Evolutionary conservation across 2,113 vertebrate species (phyloP), one percentile per base, ranked within the genome.

Genomic region (Archilochus colubris): DNA sequence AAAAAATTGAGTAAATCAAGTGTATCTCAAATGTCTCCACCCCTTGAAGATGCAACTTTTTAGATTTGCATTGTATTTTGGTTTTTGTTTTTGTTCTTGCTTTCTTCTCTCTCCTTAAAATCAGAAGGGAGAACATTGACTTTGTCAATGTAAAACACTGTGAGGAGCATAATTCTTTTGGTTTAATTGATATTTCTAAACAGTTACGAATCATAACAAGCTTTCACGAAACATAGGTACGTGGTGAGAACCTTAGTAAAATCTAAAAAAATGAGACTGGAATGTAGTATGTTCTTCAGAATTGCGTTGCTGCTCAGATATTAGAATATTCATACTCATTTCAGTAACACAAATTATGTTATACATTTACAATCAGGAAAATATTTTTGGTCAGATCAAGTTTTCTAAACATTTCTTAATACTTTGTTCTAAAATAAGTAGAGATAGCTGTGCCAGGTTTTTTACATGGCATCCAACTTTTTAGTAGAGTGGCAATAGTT

Each of bases 1-100:
- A 97, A 91, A 91, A 97, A 97, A 96, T 96, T 63, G 93, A 96
- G 81, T 95, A 96, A 96, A 97, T 96, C 83, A 95, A 96, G 54
- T 95, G 33, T 82, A 91, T 93, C 89, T 96, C 88, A 96, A 97
- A 93, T 70, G 14, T 75, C 66, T 84, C 64, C 50, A 30, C 24
- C 93, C 69, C 61, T 10, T 20, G 76, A 95, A 86, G 54, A 94
- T 59, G 25, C 50, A 74, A 23, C 69, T 94, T 67, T 64, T 83
- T 28, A 28, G 16, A 30, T 55, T 53, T 40, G 40, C 40, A 13
- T 40, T 40, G 40, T 13, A 40, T 40, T 40, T 53, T 53, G 50
- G 16, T 58, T 10, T 19, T 48, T 48, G 46, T 23, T 13, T 50
- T 75, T 94, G 24, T 72, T 36, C 69, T 31, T 58, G 69, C 30